Percentiles rank a stretch among this genome's conserved stretches.
Evolutionary conservation across 2,797 vertebrate genomes (phyloP).

Genomic region (Microctenopoma steveboyesi): DNA sequence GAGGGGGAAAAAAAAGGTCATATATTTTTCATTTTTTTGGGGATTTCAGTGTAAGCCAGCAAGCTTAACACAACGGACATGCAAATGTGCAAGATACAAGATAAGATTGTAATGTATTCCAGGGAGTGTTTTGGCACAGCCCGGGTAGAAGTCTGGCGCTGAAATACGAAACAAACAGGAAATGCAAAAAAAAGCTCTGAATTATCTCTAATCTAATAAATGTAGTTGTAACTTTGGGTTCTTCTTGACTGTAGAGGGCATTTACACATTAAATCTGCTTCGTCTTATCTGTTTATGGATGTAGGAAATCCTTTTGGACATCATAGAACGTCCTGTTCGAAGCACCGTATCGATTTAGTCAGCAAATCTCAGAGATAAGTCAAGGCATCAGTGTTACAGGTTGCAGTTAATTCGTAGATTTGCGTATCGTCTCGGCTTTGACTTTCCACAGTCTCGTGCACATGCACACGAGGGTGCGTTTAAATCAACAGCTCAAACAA

Average conservation of each 20-base stretch:
- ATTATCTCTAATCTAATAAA: constrained; percentile 6
- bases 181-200: constrained; percentile 21
- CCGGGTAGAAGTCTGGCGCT: constrained; percentile 5
- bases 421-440: not conserved
- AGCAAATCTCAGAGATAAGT: constrained; percentile 3
- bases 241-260: not conserved
- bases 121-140: constrained; percentile 26
- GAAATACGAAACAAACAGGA: constrained; percentile 15
- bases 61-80: constrained; percentile 32
- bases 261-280: constrained; percentile 26
- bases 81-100: constrained; percentile 30
- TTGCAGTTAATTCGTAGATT: constrained; percentile 1
- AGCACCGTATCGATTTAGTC: not conserved
- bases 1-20: constrained; percentile 16
- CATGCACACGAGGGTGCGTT: not conserved
- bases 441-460: not conserved
- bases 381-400: not conserved
- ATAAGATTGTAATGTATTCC: constrained; percentile 38
- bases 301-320: constrained; percentile 24
- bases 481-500: constrained; percentile 16
- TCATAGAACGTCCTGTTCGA: not conserved
- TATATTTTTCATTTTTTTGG: constrained; percentile 30
- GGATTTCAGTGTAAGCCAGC: not conserved
- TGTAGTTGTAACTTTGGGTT: constrained; percentile 14
- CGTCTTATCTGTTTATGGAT: constrained; percentile 15